phyloP scores from a whole-genome alignment of 2,797 vertebrate genomes.

The Syngnathus rostellatus region DNA sequence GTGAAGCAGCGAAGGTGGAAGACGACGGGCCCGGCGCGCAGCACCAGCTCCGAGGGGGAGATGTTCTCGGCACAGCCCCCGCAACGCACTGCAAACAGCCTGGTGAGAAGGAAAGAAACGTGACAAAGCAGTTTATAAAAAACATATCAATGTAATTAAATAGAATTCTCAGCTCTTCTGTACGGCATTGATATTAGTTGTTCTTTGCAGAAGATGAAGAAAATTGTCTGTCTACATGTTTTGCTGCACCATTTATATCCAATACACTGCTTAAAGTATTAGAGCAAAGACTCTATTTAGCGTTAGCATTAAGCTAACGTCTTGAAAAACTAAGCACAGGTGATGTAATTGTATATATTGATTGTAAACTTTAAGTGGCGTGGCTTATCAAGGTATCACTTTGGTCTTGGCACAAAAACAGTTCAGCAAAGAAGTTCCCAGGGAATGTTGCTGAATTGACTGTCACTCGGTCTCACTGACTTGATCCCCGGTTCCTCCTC shows the following conservation, averaged over 20 bases:
- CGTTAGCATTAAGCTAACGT: too few species aligned
- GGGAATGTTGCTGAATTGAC: conserved; percentile 65
- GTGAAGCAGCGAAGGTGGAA: conserved; percentile 95
- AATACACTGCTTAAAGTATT: too few species aligned
- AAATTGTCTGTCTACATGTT: too few species aligned
- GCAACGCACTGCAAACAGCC: conserved; percentile 85
- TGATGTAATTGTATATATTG: too few species aligned
- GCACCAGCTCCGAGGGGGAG: conserved; percentile 84
- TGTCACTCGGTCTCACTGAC: conserved; percentile 55
- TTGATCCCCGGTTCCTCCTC: background rate
- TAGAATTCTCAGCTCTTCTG: too few species aligned
- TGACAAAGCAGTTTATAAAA: background rate
- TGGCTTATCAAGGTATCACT: background rate
- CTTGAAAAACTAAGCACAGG: too few species aligned
- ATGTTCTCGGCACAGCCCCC: conserved; percentile 79
- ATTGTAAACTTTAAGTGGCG: too few species aligned
- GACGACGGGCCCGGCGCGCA: conserved; percentile 81
- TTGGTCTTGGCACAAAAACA: background rate
- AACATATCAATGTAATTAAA: too few species aligned
- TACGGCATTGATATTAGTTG: too few species aligned
- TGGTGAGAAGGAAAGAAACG: conserved; percentile 38
- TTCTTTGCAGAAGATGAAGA: too few species aligned
- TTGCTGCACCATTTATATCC: too few species aligned
- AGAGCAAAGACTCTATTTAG: too few species aligned
- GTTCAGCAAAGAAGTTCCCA: background rate